Percentiles rank a stretch among this genome's conserved stretches.
These are phyloP conservation scores for Lamprotornis superbus DNA, from an alignment of 2,113 vertebrate species.

Conservation along the genomic window DNA sequence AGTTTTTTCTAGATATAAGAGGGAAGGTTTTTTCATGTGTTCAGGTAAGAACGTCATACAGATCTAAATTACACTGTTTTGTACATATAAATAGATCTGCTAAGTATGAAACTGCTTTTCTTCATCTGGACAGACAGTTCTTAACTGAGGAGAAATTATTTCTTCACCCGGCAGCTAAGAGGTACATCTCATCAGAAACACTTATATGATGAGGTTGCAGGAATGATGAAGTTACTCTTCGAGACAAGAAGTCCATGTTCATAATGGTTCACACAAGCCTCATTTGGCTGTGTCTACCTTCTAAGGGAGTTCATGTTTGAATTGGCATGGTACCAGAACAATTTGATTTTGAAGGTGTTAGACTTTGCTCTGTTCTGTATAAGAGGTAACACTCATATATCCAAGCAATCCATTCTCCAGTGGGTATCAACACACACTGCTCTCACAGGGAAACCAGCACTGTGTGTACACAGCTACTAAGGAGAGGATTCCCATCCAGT, in stretches of 20 bases:
- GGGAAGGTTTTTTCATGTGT: not conserved
- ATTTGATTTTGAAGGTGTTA: not conserved
- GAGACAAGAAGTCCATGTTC: not conserved
- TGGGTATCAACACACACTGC: not conserved
- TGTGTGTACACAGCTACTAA: not conserved
- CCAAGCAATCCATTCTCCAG: not conserved
- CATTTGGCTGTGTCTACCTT: not conserved
- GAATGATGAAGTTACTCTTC: not conserved
- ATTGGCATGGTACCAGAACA: not conserved
- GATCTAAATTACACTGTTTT: not conserved
- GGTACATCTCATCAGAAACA: not conserved
- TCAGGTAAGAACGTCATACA: not conserved
- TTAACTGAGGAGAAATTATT: not conserved
- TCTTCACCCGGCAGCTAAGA: not conserved
- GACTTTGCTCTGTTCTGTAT: not conserved
- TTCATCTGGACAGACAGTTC: not conserved
- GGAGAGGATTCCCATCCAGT: not conserved
- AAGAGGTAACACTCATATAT: not conserved
- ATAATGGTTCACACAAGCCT: not conserved
- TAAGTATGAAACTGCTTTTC: not conserved
- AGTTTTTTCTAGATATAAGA: not conserved
- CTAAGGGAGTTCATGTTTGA: not conserved
- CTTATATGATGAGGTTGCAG: not conserved
- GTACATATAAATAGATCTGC: not conserved
- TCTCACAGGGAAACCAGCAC: not conserved